Evolutionary conservation across 23 tunicate species (phyloP), one percentile per base, ranked within the genome.

Genomic region (Ciona savignyi): DNA sequence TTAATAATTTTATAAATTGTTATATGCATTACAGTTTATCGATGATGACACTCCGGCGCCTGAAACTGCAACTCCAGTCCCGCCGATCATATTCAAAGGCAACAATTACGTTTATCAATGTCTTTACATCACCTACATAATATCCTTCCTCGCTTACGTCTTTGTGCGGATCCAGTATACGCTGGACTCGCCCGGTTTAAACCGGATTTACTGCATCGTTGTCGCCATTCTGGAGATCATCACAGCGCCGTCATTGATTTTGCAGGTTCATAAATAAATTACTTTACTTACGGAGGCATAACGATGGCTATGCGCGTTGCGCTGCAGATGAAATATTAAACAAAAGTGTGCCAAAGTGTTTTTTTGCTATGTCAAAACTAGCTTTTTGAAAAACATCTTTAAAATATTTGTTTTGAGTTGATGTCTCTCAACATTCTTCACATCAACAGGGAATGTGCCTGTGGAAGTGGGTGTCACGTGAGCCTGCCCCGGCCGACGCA

Each of bases 401-500:
- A 11, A 11, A 49, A 49, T 11, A 15, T 0, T 70, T 66, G 48
- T 67, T 66, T 60, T n/a, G n/a, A n/a, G n/a, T n/a, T n/a, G n/a
- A n/a, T n/a, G n/a, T n/a, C n/a, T n/a, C n/a, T n/a, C n/a, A n/a
- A n/a, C n/a, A n/a, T n/a, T n/a, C n/a, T n/a, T n/a, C n/a, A n/a
- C n/a, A n/a, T n/a, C n/a, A n/a, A 9, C 56, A 93, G 93, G 98
- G 98, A 56, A 30, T 93, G 56, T 85, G 93, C 64, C 51, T 93
- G 67, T 93, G 98, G 98, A 77, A 78, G 72, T 93, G 98, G 98
- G 64, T 81, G 23, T 93, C 98, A 15, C 77, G 98, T 1, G 81
- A 78, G 4, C 93, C 87, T 4, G 81, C 94, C 31, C 81, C 88
- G 0, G 32, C 73, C 21, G 86, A 82, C 51, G 94, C 98, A 1